Evolutionary conservation across 2,113 vertebrate species (phyloP).

Genomic region (Laticauda laticaudata): DNA sequence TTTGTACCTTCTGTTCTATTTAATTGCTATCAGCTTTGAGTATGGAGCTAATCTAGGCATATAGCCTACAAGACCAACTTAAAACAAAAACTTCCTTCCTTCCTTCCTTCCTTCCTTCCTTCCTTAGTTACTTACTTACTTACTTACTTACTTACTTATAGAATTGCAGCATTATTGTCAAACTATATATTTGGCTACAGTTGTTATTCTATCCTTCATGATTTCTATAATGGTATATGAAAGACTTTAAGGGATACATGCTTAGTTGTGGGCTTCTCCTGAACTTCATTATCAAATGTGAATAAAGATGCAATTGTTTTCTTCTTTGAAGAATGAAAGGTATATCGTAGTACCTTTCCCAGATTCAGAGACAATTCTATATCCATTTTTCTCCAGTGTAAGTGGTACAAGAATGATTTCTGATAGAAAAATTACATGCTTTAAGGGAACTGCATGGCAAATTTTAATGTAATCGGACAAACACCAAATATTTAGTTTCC

Average conservation of each 20-base stretch:
- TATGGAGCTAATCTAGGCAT: not conserved
- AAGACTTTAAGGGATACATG: not conserved
- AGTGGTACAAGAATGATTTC: not conserved
- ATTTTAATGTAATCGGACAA: not conserved
- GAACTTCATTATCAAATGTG: not conserved
- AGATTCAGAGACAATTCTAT: not conserved
- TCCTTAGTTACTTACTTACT: not conserved
- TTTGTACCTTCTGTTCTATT: slow-evolving; percentile 2
- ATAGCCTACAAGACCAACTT: slow-evolving; percentile 28
- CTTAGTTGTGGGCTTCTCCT: not conserved
- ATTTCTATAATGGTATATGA: not conserved
- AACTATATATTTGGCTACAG: not conserved
- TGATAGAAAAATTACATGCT: not conserved
- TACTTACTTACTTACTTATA: not conserved
- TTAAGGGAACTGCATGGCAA: not conserved
- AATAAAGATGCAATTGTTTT: not conserved
- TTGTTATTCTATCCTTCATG: not conserved
- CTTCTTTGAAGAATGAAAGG: not conserved
- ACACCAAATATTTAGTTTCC: not conserved
- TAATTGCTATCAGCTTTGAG: not conserved
- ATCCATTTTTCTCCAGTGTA: not conserved
- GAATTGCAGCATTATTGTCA: not conserved
- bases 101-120: not conserved
- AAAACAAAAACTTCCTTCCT: not conserved
- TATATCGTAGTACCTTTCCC: not conserved